Percentiles rank a stretch among this genome's conserved stretches.
Evolutionary conservation across 2,113 vertebrate species (phyloP).

Genomic region (Stigmatopora argus): DNA sequence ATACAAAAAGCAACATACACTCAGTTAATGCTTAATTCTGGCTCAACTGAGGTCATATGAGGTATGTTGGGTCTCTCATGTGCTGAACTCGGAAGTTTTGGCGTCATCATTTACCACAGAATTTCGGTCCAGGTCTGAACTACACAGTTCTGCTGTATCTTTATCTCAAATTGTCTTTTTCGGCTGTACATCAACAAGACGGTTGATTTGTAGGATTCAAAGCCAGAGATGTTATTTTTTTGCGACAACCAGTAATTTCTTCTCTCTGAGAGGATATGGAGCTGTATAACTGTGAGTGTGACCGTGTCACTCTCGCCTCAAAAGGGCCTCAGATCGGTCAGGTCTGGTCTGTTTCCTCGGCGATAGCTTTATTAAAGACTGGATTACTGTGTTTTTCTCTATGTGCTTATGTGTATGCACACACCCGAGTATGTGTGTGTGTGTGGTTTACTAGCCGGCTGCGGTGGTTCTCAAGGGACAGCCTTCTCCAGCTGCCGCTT

Average conservation of each 20-base stretch:
- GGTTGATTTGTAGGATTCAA: conserved; percentile 14
- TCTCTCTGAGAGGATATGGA: conserved; percentile 16
- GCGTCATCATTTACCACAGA: neutral
- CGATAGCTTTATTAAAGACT: conserved; percentile 65
- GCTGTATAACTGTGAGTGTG: conserved; percentile 30
- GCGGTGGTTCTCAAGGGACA: conserved; percentile 58
- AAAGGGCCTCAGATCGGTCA: conserved; percentile 34
- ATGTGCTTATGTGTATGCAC: conserved; percentile 14
- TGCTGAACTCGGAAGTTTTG: neutral
- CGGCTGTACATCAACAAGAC: neutral
- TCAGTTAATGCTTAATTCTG: neutral
- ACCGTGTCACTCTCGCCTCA: conserved; percentile 39
- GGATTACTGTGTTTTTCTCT: conserved; percentile 25
- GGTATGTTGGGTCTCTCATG: neutral
- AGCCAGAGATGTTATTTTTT: conserved; percentile 21
- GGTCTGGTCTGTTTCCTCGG: conserved; percentile 51
- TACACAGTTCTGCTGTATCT: conserved; percentile 6
- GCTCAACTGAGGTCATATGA: neutral
- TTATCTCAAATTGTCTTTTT: conserved; percentile 9
- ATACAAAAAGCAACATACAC: neutral
- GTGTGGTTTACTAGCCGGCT: conserved; percentile 60
- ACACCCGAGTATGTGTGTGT: conserved; percentile 11
- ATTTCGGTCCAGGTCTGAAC: neutral
- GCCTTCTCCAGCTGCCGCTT: conserved; percentile 67
- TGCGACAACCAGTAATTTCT: conserved; percentile 15